Evolutionary conservation across 2,888 invertebrate genomes (phyloP).

Genomic region (Crepidodera aurea): DNA sequence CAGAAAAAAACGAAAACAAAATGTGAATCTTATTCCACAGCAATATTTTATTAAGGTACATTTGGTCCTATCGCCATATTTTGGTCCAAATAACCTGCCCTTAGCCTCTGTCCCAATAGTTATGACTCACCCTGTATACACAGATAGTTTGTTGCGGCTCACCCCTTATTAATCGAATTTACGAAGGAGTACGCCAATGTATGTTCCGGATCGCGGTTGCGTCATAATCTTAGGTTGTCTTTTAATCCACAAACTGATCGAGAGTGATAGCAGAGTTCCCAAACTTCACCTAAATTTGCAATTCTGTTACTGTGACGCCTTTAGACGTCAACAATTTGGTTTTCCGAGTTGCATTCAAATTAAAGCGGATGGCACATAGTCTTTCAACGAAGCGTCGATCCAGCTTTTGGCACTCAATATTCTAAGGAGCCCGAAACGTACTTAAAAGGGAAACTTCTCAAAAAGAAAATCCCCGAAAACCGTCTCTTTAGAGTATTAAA

Average conservation of each 20-base stretch:
- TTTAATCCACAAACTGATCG: conserved; percentile 17
- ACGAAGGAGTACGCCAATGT: conserved; percentile 8
- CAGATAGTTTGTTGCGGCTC: too few relatives aligned
- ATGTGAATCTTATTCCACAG: too few relatives aligned
- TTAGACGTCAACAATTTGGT: conserved; percentile 4
- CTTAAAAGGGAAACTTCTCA: conserved; percentile 16
- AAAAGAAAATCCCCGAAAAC: conserved; percentile 23
- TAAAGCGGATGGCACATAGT: conserved; percentile 16
- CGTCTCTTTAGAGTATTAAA: conserved; percentile 15
- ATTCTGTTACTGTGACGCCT: conserved; percentile 5
- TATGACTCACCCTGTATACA: too few relatives aligned
- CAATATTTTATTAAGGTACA: too few relatives aligned
- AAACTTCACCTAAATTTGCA: conserved; percentile 7
- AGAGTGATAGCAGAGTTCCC: conserved; percentile 4
- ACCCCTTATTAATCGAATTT: too few relatives aligned
- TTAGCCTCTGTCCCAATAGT: too few relatives aligned
- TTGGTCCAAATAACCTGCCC: too few relatives aligned
- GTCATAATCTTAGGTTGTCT: conserved; percentile 11
- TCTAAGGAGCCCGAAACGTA: conserved; percentile 16
- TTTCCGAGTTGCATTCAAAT: conserved; percentile 7
- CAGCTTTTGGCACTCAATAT: conserved; percentile 23
- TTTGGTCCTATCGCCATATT: too few relatives aligned
- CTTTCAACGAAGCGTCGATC: conserved; percentile 13
- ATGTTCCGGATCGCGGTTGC: not conserved
- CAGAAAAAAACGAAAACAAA: too few relatives aligned